Conservation (phyloP, 53 echinoderm and acorn worm species). For the Arbacia lixula region DNA sequence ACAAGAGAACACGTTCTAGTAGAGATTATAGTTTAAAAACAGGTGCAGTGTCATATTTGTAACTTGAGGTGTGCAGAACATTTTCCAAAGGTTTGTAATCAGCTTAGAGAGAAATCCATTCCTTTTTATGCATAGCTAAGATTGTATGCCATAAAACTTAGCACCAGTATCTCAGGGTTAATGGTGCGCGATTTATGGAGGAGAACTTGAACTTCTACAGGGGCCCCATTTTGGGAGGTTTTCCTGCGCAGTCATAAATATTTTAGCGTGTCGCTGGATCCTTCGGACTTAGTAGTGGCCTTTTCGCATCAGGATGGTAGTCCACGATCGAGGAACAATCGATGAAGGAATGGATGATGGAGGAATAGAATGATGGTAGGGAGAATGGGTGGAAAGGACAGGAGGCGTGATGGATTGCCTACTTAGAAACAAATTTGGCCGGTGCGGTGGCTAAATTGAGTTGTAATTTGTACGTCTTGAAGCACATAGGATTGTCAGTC, state of each 20-base stretch:
- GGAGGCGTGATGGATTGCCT: constrained; percentile 11
- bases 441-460: constrained; percentile 22
- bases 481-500: too few relatives aligned
- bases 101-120: constrained; percentile 16
- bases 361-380: background rate
- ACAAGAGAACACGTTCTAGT: too few relatives aligned
- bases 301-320: too few relatives aligned
- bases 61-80: too few relatives aligned
- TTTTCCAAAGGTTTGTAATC: constrained; percentile 9
- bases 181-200: constrained; percentile 47
- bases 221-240: constrained; percentile 7
- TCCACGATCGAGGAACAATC: too few relatives aligned
- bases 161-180: constrained; percentile 3
- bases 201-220: constrained; percentile 28
- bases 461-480: too few relatives aligned
- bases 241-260: constrained; percentile 13
- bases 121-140: constrained; percentile 27
- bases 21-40: too few relatives aligned
- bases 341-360: background rate
- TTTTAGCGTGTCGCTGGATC: too few relatives aligned
- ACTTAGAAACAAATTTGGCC: constrained; percentile 2
- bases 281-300: too few relatives aligned
- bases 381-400: background rate
- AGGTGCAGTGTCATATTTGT: too few relatives aligned
- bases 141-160: constrained; percentile 8